These are phyloP conservation scores for Oncorhynchus nerka DNA, from an alignment of 2,113 vertebrate genomes.

Conservation along the genomic window DNA sequence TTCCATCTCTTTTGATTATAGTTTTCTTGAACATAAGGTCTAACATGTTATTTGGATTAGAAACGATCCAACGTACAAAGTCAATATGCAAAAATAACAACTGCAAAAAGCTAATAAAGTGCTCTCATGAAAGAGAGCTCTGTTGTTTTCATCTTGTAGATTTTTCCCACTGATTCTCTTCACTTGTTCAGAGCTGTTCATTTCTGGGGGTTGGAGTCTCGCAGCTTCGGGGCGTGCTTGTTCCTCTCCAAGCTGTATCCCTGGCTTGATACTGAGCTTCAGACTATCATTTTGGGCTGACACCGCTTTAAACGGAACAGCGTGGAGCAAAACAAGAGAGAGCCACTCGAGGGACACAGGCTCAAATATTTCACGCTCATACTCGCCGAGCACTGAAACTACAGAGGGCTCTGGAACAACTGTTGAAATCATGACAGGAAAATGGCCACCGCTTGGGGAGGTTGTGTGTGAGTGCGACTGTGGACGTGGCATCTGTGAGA, in stretches of 20 bases:
- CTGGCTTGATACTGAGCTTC: conserved; percentile 70
- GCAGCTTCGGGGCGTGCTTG: conserved; percentile 50
- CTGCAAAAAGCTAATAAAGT: background rate
- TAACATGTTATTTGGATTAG: too few species aligned
- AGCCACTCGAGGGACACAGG: conserved; percentile 64
- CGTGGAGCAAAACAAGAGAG: conserved; percentile 35
- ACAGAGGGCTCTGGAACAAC: conserved; percentile 57
- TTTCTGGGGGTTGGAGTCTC: too few species aligned
- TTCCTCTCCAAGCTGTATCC: conserved; percentile 53
- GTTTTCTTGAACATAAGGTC: too few species aligned
- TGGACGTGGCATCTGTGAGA: background rate
- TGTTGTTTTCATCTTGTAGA: background rate
- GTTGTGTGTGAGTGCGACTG: conserved; percentile 17
- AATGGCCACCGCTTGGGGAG: conserved; percentile 53
- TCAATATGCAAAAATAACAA: conserved; percentile 9
- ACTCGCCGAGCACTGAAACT: conserved; percentile 37
- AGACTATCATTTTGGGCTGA: conserved; percentile 74
- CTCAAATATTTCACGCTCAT: conserved; percentile 73
- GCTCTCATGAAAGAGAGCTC: background rate
- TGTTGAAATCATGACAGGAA: conserved; percentile 69
- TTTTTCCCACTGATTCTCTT: background rate
- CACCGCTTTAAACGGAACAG: conserved; percentile 69
- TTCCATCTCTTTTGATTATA: too few species aligned
- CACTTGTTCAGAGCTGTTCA: conserved; percentile 43
- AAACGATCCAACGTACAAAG: too few species aligned